These are phyloP conservation scores for Ophion obscuratus DNA, from an alignment of 2,888 invertebrate species.

Conservation along the genomic window DNA sequence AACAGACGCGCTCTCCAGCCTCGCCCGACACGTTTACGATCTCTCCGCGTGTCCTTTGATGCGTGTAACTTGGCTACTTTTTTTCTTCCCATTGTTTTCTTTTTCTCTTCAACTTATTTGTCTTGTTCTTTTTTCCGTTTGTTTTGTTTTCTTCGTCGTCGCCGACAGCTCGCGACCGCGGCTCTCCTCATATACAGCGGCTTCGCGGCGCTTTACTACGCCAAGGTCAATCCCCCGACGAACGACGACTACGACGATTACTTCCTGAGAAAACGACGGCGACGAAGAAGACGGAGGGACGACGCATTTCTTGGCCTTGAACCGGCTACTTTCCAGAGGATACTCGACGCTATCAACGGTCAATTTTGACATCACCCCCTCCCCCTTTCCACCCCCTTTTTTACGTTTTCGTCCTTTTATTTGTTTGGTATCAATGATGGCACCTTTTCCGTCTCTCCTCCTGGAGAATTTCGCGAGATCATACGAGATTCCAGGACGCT, in stretches of 20 bases:
- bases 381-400: neutral
- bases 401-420: neutral
- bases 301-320: slow-evolving; percentile 85
- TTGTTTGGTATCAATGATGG: neutral
- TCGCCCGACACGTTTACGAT: slow-evolving; percentile 2
- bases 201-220: slow-evolving; percentile 94
- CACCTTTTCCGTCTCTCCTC: neutral
- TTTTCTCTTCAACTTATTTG: neutral
- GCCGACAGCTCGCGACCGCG: slow-evolving; percentile 90
- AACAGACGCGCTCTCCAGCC: too few species aligned
- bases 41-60: slow-evolving; percentile 1
- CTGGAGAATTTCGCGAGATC: neutral
- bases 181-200: slow-evolving; percentile 92
- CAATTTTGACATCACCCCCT: neutral
- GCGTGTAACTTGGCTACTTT: slow-evolving; percentile 2
- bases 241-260: slow-evolving; percentile 91
- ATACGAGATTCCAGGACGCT: neutral
- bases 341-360: slow-evolving; percentile 86
- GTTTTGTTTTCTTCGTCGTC: neutral
- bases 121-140: neutral
- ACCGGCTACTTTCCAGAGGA: slow-evolving; percentile 88
- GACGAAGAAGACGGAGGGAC: slow-evolving; percentile 75
- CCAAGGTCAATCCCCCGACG: slow-evolving; percentile 93
- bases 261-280: slow-evolving; percentile 88
- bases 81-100: neutral